Conservation (phyloP, 2,888 invertebrate species). For the Leptinotarsa rubiginosa region DNA sequence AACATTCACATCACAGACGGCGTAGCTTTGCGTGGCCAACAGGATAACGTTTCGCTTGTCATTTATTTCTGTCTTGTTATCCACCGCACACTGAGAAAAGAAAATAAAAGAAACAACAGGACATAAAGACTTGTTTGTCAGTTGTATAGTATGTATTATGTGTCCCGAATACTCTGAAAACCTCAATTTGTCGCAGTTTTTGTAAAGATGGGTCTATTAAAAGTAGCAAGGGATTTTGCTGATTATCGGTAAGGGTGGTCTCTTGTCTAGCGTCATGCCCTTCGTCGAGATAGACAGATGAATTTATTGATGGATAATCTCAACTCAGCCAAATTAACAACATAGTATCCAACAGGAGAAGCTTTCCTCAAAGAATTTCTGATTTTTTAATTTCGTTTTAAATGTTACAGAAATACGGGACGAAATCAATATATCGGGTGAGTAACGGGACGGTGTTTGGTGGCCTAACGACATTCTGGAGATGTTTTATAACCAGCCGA, state of each 20-base stretch:
- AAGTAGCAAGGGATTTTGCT: background rate
- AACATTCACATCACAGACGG: slow-evolving; percentile 56
- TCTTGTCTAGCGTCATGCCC: background rate
- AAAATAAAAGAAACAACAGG: slow-evolving; percentile 33
- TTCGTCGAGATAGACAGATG: too few relatives aligned
- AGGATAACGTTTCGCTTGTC: slow-evolving; percentile 59
- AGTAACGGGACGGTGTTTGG: too few relatives aligned
- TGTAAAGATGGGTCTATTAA: slow-evolving; percentile 36
- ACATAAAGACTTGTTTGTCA: slow-evolving; percentile 42
- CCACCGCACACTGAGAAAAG: slow-evolving; percentile 44
- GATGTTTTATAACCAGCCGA: too few relatives aligned
- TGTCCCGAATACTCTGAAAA: slow-evolving; percentile 24
- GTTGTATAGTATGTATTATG: slow-evolving; percentile 22
- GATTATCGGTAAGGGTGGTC: slow-evolving; percentile 20
- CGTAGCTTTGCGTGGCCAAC: slow-evolving; percentile 53
- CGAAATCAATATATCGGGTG: too few relatives aligned
- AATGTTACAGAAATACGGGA: too few relatives aligned
- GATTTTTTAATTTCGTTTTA: too few relatives aligned
- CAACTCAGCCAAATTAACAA: too few relatives aligned
- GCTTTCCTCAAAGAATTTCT: too few relatives aligned
- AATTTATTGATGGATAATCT: too few relatives aligned
- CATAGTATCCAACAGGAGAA: too few relatives aligned
- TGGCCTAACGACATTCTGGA: too few relatives aligned
- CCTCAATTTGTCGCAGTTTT: slow-evolving; percentile 47
- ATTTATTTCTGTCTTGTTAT: slow-evolving; percentile 60